Evolutionary conservation across 1,140 invertebrate genomes (phyloP), one percentile per base, ranked within the genome.

Genomic region (Drosophila takahashii): DNA sequence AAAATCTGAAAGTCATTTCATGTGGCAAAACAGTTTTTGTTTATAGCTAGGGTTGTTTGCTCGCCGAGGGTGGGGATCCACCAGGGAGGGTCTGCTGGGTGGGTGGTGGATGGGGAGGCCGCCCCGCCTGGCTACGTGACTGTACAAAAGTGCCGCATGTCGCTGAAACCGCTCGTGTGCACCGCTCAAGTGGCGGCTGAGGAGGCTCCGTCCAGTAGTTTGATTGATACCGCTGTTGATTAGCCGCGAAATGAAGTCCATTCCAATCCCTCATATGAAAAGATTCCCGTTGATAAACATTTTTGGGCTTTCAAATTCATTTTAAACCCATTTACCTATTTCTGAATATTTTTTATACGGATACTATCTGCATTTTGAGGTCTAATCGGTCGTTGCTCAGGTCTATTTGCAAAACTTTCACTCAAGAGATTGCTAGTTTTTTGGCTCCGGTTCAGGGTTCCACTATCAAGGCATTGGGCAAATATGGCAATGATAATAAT

Each of bases 401-500:
- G 69, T 77, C 52, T 73, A 13, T 54, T 37, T 32, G 48, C 47
- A 13, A 64, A 54, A 76, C 76, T 73, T 73, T 79, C 44, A 44
- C 71, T 60, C 10, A 13, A 32, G 9, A 79, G 74, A 69, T 78
- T 62, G 77, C 50, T 22, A 36, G 56, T 45, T 60, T 71, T 60
- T 53, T 59, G 57, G 75, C 42, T 50, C 64, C 78, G 72, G 84
- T 71, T 79, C 79, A 79, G 67, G 84, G 71, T 77, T 65, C 39
- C 62, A 67, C 67, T 83, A 83, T 89, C 70, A 83, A 71, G 64
- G 45, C 29, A 75, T 62, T 67, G 65, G 42, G 58, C 67, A 85
- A 78, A 87, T 87, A 87, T 71, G 75, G 60, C 32, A 48, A 75
- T 85, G 79, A 81, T 85, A 86, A 81, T 85, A 86, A 81, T 86